Evolutionary conservation across 2,113 vertebrate species (phyloP).

Genomic region (Euleptes europaea): DNA sequence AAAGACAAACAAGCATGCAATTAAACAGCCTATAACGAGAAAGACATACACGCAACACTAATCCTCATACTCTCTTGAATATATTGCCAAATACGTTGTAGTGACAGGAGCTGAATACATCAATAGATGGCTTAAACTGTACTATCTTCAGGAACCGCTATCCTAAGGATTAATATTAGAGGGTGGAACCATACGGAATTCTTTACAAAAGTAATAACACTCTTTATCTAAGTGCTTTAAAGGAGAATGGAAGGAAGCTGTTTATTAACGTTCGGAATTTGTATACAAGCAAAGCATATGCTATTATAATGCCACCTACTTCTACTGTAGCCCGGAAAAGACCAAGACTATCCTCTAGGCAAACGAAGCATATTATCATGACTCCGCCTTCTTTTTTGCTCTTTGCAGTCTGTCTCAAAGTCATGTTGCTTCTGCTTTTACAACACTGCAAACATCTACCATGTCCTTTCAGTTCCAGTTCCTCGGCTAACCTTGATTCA

Average conservation of each 20-base stretch:
- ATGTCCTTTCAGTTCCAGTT: no score
- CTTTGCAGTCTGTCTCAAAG: no score
- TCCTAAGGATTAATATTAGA: background rate
- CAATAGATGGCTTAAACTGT: background rate
- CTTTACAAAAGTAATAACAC: background rate
- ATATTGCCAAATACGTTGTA: background rate
- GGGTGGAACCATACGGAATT: rapidly evolving
- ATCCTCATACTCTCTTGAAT: background rate
- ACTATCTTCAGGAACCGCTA: background rate
- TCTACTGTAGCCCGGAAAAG: no score
- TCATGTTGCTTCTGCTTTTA: no score
- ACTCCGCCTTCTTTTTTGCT: no score
- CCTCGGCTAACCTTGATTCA: no score
- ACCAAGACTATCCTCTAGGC: no score
- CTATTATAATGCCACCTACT: no score
- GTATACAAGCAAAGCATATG: no score
- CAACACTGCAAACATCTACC: no score
- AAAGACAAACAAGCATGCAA: background rate
- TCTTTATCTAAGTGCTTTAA: background rate
- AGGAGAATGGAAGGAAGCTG: background rate
- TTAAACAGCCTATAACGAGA: background rate
- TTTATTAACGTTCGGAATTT: background rate
- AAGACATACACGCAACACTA: background rate
- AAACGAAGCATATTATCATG: no score
- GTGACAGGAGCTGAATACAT: background rate